A percentile compares a stretch with the other conserved stretches of the same genome.
Evolutionary conservation across 2,113 vertebrate species (phyloP).

Genomic region (Pholis gunnellus): DNA sequence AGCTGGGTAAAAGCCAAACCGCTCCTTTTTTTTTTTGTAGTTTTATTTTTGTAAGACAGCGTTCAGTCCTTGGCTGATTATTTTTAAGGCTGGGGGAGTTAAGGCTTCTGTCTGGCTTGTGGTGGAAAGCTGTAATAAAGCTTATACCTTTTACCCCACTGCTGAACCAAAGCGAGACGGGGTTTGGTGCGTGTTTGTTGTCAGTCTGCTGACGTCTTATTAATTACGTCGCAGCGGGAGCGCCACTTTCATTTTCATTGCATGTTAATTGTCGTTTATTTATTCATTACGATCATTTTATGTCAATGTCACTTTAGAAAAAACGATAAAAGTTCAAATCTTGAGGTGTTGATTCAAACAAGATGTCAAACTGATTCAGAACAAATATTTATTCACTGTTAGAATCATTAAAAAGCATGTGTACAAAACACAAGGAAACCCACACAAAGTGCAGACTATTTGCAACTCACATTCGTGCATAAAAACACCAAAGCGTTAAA

Average conservation of each 20-base stretch:
- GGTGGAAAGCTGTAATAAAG: conserved; percentile 36
- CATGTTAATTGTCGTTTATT: background rate
- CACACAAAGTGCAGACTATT: background rate
- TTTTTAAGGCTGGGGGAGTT: conserved; percentile 83
- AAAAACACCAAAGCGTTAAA: conserved; percentile 26
- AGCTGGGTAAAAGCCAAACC: conserved; percentile 40
- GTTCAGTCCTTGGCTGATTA: conserved; percentile 87
- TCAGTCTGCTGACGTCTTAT: background rate
- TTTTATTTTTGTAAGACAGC: conserved; percentile 76
- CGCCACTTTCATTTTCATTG: background rate
- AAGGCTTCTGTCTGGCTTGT: conserved; percentile 88
- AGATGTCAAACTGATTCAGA: too few species aligned
- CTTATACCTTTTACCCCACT: conserved; percentile 19
- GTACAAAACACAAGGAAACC: background rate
- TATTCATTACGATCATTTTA: background rate
- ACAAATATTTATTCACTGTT: too few species aligned
- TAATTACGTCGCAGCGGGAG: too few species aligned
- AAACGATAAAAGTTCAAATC: background rate
- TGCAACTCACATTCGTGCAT: conserved; percentile 11
- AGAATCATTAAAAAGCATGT: too few species aligned
- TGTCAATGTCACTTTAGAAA: background rate
- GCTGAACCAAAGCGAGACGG: conserved; percentile 15
- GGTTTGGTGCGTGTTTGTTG: background rate
- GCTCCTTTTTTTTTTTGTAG: conserved; percentile 31
- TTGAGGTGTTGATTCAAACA: too few species aligned